Evolutionary conservation across 2,797 vertebrate genomes (phyloP).

Genomic region (Carduelis carduelis): DNA sequence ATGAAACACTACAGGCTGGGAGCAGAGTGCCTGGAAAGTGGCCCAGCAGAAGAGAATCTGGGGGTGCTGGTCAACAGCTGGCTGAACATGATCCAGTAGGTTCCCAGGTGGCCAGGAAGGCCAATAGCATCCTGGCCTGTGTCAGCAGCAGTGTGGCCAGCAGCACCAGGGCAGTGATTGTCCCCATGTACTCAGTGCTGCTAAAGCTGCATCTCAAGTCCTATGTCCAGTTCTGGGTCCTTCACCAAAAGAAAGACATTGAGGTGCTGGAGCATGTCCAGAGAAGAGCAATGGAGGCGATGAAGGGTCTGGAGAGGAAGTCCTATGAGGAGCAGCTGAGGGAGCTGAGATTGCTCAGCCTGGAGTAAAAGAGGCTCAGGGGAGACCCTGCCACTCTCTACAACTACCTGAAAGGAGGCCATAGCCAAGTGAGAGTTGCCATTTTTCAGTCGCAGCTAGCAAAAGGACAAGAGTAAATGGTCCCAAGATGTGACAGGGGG

Average conservation of each 20-base stretch:
- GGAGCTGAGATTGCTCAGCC: not conserved
- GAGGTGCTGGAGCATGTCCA: not conserved
- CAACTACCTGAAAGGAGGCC: not conserved
- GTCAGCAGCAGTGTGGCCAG: not conserved
- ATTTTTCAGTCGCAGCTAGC: not conserved
- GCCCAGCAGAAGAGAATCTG: not conserved
- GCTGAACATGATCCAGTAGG: not conserved
- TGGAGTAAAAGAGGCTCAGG: not conserved
- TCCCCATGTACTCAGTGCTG: too few relatives aligned
- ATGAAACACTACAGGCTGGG: fast-evolving
- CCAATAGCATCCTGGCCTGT: not conserved
- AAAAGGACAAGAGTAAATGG: not conserved
- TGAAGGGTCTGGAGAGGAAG: not conserved
- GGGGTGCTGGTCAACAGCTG: fast-evolving
- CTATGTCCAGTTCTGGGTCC: fast-evolving
- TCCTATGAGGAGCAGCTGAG: not conserved
- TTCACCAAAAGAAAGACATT: not conserved
- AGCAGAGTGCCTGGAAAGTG: not conserved
- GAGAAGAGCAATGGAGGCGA: not conserved
- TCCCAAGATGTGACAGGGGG: not conserved
- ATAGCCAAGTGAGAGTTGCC: not conserved
- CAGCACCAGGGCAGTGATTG: not conserved
- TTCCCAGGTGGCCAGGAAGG: not conserved
- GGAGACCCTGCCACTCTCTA: not conserved
- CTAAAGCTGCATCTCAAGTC: not conserved